These are phyloP conservation scores for Bombycilla garrulus DNA, from an alignment of 2,113 vertebrate species.

Conservation along the genomic window DNA sequence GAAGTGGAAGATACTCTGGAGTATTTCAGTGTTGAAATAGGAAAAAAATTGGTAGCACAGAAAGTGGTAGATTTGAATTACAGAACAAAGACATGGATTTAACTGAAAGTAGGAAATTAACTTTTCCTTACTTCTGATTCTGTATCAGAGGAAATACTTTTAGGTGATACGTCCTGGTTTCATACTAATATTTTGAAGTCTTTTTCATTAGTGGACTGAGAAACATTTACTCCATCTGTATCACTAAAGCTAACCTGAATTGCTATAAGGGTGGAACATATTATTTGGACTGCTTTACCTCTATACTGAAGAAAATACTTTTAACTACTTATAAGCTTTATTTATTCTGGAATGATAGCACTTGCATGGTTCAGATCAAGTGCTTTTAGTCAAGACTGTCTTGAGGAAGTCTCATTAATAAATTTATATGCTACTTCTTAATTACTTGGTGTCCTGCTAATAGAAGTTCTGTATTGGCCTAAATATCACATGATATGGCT, in stretches of 20 bases:
- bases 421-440: background rate
- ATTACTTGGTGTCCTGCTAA: background rate
- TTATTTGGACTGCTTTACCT: background rate
- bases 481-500: fast-evolving
- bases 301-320: background rate
- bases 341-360: background rate
- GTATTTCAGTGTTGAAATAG: background rate
- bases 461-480: background rate
- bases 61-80: background rate
- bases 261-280: background rate
- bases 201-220: background rate
- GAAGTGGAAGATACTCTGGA: background rate
- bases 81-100: background rate
- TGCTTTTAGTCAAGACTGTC: background rate
- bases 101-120: background rate
- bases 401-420: background rate
- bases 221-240: background rate
- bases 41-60: background rate
- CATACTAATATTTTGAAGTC: background rate
- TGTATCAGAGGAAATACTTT: background rate
- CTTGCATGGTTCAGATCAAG: background rate
- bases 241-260: background rate
- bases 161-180: background rate
- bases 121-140: background rate
- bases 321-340: background rate